phyloP scores from a whole-genome alignment of 2,113 vertebrate species.

The Mustela lutreola region DNA sequence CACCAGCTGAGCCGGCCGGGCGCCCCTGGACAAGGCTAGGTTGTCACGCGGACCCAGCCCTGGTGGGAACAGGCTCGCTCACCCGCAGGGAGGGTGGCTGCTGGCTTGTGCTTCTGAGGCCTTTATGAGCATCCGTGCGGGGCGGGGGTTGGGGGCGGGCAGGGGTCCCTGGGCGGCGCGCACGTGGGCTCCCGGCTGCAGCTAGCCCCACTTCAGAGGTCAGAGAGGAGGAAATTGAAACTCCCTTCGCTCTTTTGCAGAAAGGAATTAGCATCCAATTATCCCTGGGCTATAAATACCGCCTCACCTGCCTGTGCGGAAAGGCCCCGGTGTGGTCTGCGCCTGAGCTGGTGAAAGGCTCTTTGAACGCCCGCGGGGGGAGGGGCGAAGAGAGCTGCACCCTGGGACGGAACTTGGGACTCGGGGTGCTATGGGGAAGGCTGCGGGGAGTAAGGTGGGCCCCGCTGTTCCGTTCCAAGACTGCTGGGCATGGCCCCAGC shows the following conservation, averaged over 20 bases:
- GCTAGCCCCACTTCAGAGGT: background rate
- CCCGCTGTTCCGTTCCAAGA: background rate
- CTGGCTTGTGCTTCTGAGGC: background rate
- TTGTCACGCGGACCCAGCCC: background rate
- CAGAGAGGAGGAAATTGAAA: background rate
- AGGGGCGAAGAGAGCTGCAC: background rate
- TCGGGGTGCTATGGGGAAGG: background rate
- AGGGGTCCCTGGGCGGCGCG: accelerated
- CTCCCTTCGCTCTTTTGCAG: background rate
- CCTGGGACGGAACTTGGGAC: background rate
- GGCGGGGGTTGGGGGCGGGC: accelerated
- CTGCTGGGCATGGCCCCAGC: background rate
- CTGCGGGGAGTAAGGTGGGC: background rate
- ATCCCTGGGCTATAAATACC: background rate
- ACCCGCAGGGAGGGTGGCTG: background rate
- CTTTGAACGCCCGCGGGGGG: background rate
- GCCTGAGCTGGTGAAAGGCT: background rate
- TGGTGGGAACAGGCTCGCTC: background rate
- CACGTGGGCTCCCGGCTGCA: background rate
- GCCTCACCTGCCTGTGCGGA: background rate
- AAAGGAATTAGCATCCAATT: background rate
- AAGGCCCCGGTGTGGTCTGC: background rate
- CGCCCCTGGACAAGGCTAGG: background rate
- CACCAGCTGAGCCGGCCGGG: background rate
- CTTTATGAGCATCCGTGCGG: background rate